phyloP scores from a whole-genome alignment of 53 echinoderm and acorn worm genomes.

The Antedon mediterranea region DNA sequence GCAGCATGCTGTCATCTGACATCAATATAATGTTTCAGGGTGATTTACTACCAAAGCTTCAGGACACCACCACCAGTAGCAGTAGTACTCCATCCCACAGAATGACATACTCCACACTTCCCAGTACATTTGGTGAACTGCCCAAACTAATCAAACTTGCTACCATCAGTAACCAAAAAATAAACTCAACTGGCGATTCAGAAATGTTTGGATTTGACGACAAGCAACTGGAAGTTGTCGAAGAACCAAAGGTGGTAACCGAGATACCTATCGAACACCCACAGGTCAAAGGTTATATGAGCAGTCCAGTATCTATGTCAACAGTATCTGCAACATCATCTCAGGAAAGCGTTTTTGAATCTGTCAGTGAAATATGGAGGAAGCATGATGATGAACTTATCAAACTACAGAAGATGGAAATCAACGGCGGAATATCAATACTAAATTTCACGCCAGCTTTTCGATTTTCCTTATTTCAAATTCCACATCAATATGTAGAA shows the following conservation, averaged over 20 bases:
- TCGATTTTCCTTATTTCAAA: slow-evolving; percentile 61
- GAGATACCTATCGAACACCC: not conserved
- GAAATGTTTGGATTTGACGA: not conserved
- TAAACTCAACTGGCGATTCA: not conserved
- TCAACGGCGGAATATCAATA: slow-evolving; percentile 5
- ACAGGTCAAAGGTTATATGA: not conserved
- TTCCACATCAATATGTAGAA: slow-evolving; percentile 49
- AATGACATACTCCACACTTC: slow-evolving; percentile 80
- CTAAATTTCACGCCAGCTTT: slow-evolving; percentile 65
- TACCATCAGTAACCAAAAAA: not conserved
- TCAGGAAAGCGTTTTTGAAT: slow-evolving; percentile 35
- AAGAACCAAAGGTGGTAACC: no score
- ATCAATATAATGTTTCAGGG: not conserved
- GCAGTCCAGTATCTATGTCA: not conserved
- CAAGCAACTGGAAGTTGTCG: not conserved
- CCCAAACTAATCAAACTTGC: not conserved
- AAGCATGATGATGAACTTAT: slow-evolving; percentile 34
- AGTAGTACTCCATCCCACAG: slow-evolving; percentile 24
- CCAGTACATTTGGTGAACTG: slow-evolving; percentile 11
- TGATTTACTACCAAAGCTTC: not conserved
- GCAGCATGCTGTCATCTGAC: not conserved
- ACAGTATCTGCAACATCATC: not conserved
- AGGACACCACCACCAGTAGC: not conserved
- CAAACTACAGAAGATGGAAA: slow-evolving; percentile 16
- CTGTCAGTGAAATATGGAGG: slow-evolving; percentile 58